Percentiles rank a stretch among this genome's conserved stretches.
Evolutionary conservation across 2,888 invertebrate genomes (phyloP).

Genomic region (Ectropis crepuscularia): DNA sequence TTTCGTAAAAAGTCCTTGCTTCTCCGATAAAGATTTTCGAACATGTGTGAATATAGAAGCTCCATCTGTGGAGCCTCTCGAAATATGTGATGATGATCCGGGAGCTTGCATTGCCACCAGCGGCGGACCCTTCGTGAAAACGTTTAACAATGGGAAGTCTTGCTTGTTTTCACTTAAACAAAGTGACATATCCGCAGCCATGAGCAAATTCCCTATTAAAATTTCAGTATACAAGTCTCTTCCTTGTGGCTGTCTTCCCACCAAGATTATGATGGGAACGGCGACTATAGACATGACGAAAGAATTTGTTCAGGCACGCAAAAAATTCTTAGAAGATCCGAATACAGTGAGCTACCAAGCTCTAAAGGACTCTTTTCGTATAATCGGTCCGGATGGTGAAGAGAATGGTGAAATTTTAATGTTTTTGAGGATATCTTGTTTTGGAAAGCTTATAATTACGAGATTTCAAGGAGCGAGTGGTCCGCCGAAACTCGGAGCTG

Average conservation of each 20-base stretch:
- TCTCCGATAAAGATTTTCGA: constrained; percentile 76
- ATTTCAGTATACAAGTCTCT: constrained; percentile 85
- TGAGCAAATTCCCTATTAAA: constrained; percentile 83
- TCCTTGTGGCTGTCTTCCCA: constrained; percentile 86
- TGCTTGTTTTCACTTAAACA: constrained; percentile 87
- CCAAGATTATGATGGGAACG: constrained; percentile 85
- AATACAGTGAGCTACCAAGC: constrained; percentile 82
- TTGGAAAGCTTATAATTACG: constrained; percentile 87
- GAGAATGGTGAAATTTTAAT: constrained; percentile 85
- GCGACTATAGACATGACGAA: constrained; percentile 85
- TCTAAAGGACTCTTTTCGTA: constrained; percentile 85
- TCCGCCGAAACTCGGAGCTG: constrained; percentile 58
- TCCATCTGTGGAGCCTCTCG: constrained; percentile 83
- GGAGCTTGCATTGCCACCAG: constrained; percentile 67
- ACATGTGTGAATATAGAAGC: constrained; percentile 87
- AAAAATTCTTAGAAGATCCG: constrained; percentile 75
- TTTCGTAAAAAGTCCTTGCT: constrained; percentile 72
- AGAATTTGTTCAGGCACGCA: constrained; percentile 84
- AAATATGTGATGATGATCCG: constrained; percentile 86
- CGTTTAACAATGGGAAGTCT: constrained; percentile 87
- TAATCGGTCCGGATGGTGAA: constrained; percentile 76
- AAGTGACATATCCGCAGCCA: constrained; percentile 77
- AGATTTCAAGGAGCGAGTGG: constrained; percentile 83
- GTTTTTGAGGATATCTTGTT: constrained; percentile 87
- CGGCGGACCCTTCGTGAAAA: constrained; percentile 71